These are phyloP conservation scores for Sphaerophoria rueppellii DNA, from an alignment of 2,888 invertebrate species.

Conservation along the genomic window DNA sequence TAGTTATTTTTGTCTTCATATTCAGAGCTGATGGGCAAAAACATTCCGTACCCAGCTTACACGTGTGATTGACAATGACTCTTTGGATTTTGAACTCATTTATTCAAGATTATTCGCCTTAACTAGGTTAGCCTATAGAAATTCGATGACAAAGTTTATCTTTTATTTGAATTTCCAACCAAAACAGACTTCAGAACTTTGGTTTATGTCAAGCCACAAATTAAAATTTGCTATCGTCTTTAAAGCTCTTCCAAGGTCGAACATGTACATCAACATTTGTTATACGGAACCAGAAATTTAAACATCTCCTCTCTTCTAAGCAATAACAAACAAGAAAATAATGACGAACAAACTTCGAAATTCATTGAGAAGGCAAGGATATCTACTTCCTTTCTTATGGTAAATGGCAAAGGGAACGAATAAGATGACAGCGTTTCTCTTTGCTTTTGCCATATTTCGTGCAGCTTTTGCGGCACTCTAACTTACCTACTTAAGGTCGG, in stretches of 20 bases:
- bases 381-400: background rate
- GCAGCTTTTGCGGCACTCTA: constrained; percentile 11
- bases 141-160: background rate
- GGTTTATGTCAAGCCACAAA: constrained; percentile 41
- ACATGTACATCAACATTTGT: background rate
- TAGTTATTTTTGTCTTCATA: no score
- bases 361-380: constrained; percentile 37
- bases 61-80: constrained; percentile 16
- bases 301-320: background rate
- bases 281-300: background rate
- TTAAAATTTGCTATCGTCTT: constrained; percentile 52
- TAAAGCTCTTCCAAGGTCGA: constrained; percentile 38
- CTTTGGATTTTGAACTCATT: constrained; percentile 6
- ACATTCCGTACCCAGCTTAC: background rate
- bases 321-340: background rate
- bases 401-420: constrained; percentile 44
- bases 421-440: constrained; percentile 38
- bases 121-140: constrained; percentile 10
- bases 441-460: constrained; percentile 2
- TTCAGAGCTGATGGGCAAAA: no score
- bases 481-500: constrained; percentile 47
- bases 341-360: constrained; percentile 9
- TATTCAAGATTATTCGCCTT: constrained; percentile 15
- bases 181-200: constrained; percentile 23
- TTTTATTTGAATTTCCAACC: background rate